Evolutionary conservation across 2,888 invertebrate genomes (phyloP), one percentile per base, ranked within the genome.

Genomic region (Tenthredo notha): DNA sequence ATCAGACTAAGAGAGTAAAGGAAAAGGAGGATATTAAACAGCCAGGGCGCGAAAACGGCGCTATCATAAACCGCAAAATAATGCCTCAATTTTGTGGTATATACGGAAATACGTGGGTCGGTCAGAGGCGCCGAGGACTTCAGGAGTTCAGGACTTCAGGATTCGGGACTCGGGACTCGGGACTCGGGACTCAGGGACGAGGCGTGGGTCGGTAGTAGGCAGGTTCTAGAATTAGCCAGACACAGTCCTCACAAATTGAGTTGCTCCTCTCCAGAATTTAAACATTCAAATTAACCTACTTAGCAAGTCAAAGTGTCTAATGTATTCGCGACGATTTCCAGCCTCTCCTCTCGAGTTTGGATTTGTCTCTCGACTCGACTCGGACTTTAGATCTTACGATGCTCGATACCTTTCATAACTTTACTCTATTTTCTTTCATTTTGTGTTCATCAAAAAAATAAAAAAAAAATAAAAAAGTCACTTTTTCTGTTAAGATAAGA

Each of bases 231-330:
- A 90, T 91, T 90, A 91, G 91, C 90, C 89, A 89, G 90, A 89
- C 89, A 87, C 89, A 89, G 88, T 90, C 90, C 89, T 90, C 87
- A 90, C 90, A 92, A 92, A 92, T 92, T 91, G 91, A 92, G 92
- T 92, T 91, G 91, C 90, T 90, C 90, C 88, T 87, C 86, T 86
- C 86, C 86, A 88, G 92, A 92, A 92, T 92, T 92, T 92, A 91
- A 92, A 92, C 91, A 92, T 92, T 92, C 90, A 92, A 92, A 92
- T 92, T 92, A 92, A 92, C 92, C 90, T 89, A 88, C 90, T 92
- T 92, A 92, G 91, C 92, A 92, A 92, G 92, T 92, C 91, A 91
- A 92, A 91, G 89, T 88, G 89, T 89, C 88, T 91, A 91, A 92
- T 91, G 90, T 93, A 90, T 88, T 88, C 88, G 85, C 84, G 58